These are phyloP conservation scores for Drosophila subobscura DNA, from an alignment of 1,140 invertebrate genomes.

Conservation along the genomic window DNA sequence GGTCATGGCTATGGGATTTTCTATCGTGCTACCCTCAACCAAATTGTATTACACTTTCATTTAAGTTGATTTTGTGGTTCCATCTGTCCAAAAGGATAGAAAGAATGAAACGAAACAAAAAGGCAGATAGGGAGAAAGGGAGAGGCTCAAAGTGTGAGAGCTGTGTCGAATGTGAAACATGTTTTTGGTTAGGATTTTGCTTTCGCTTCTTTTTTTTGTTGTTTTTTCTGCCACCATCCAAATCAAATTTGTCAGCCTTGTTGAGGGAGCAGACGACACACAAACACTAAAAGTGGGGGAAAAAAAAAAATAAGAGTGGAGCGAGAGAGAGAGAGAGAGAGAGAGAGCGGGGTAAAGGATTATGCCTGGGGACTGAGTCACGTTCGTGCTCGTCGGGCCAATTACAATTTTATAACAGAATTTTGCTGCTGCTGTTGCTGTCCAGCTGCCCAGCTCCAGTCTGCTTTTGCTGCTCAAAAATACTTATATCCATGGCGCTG, in stretches of 20 bases:
- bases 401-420: conserved; percentile 52
- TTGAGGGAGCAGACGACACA: neutral
- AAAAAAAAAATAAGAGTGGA: neutral
- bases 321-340: neutral
- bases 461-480: neutral
- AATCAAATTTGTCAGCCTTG: conserved; percentile 36
- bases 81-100: conserved; percentile 25
- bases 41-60: conserved; percentile 17
- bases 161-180: conserved; percentile 32
- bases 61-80: conserved; percentile 34
- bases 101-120: conserved; percentile 8
- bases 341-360: conserved; percentile 3
- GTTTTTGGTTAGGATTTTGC: conserved; percentile 17
- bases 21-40: too few relatives aligned
- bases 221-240: neutral
- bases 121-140: too few relatives aligned
- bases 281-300: neutral
- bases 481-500: neutral
- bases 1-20: too few relatives aligned
- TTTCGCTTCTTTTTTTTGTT: too few relatives aligned
- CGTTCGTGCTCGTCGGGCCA: conserved; percentile 34
- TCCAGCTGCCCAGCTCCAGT: neutral
- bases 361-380: conserved; percentile 25
- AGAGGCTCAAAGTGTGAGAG: too few relatives aligned
- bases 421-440: conserved; percentile 14